A percentile compares a stretch with the other conserved stretches of the same genome.
Conservation (phyloP, 2,888 invertebrate genomes). For the Brachypalpus laphriformis region DNA sequence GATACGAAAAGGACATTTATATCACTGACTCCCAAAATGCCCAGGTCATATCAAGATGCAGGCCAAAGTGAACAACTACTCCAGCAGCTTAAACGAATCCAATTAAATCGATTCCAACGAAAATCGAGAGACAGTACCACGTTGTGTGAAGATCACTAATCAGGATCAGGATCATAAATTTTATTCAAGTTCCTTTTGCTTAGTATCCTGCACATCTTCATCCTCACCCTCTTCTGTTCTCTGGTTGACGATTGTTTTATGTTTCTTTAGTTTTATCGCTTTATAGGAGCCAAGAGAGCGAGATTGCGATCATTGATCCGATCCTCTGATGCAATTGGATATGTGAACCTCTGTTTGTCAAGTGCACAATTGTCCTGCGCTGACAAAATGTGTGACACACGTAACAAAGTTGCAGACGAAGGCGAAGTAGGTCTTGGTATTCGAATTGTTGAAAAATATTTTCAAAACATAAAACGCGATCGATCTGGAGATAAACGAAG, state of each 20-base stretch:
- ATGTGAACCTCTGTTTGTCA: slow-evolving; percentile 54
- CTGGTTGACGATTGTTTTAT: slow-evolving; percentile 45
- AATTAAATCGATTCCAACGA: slow-evolving; percentile 71
- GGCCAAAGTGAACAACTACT: slow-evolving; percentile 54
- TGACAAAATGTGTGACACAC: slow-evolving; percentile 66
- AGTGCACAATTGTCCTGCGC: slow-evolving; percentile 58
- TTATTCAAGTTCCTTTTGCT: slow-evolving; percentile 39
- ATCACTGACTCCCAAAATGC: slow-evolving; percentile 19
- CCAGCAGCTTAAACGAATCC: slow-evolving; percentile 66
- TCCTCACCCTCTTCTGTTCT: background rate
- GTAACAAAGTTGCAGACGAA: slow-evolving; percentile 20
- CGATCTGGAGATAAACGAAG: slow-evolving; percentile 54
- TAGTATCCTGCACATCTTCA: slow-evolving; percentile 10
- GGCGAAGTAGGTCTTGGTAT: slow-evolving; percentile 1
- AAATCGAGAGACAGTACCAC: slow-evolving; percentile 51
- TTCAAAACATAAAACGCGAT: slow-evolving; percentile 69
- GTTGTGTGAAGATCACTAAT: slow-evolving; percentile 63
- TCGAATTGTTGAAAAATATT: slow-evolving; percentile 40
- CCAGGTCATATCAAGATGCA: background rate
- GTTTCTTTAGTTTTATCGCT: slow-evolving; percentile 51
- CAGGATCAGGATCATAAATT: slow-evolving; percentile 70
- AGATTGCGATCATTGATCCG: slow-evolving; percentile 64
- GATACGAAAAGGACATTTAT: slow-evolving; percentile 57
- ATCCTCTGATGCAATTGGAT: slow-evolving; percentile 59
- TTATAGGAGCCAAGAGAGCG: slow-evolving; percentile 64